phyloP scores from a whole-genome alignment of 2,113 vertebrate species.

The Pica pica region DNA sequence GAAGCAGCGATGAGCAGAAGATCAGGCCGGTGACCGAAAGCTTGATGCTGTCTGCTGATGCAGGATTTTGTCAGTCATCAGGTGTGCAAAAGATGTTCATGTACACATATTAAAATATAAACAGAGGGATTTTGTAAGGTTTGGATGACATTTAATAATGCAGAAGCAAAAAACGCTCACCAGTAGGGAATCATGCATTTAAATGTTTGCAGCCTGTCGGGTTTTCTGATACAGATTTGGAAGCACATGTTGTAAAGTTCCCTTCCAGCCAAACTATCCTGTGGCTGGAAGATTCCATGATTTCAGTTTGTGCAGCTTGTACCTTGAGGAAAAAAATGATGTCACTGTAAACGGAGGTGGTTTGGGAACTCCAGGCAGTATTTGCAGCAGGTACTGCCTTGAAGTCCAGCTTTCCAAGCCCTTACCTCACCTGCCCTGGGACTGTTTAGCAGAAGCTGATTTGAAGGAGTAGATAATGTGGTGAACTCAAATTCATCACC shows the following conservation, averaged over 20 bases:
- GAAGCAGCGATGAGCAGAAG: slow-evolving; percentile 89
- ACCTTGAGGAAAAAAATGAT: background rate
- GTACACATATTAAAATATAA: background rate
- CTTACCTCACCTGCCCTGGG: background rate
- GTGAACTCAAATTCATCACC: background rate
- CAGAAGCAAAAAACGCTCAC: background rate
- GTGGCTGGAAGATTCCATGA: background rate
- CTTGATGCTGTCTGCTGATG: slow-evolving; percentile 66
- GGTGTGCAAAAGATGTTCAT: slow-evolving; percentile 74
- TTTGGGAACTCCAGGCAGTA: background rate
- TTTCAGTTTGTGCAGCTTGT: background rate
- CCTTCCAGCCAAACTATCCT: background rate
- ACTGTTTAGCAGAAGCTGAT: background rate
- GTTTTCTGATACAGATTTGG: background rate
- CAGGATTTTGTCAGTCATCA: slow-evolving; percentile 91
- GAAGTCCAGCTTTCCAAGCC: background rate
- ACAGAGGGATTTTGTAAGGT: background rate
- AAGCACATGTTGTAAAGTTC: background rate
- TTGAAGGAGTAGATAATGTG: background rate
- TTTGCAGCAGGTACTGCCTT: background rate
- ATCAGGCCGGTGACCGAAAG: slow-evolving; percentile 90
- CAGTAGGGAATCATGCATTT: rapidly evolving
- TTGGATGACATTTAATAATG: background rate
- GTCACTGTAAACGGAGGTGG: background rate
- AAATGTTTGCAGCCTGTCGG: background rate